A percentile compares a stretch with the other conserved stretches of the same genome.
These are phyloP conservation scores for Oncorhynchus nerka DNA, from an alignment of 2,113 vertebrate species.

Conservation along the genomic window DNA sequence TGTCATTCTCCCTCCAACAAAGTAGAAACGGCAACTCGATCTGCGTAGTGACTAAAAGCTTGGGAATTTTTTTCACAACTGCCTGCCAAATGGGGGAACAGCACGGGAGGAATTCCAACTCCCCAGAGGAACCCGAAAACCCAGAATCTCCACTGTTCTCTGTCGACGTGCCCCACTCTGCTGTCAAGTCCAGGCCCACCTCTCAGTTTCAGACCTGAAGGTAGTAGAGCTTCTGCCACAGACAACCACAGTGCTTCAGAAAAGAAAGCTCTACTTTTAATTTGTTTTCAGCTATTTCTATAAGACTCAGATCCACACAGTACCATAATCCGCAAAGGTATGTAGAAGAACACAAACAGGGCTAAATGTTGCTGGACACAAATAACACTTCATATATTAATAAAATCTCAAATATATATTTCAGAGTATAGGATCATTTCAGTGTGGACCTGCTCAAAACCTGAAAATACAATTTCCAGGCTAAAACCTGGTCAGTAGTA, in stretches of 20 bases:
- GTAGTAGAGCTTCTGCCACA: constrained; percentile 24
- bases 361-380: no score
- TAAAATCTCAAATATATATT: no score
- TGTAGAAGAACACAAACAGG: no score
- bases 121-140: constrained; percentile 63
- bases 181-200: constrained; percentile 41
- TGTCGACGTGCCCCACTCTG: constrained; percentile 50
- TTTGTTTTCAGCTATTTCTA: neutral
- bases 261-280: neutral
- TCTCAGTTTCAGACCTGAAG: constrained; percentile 17
- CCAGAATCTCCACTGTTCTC: constrained; percentile 23
- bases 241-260: constrained; percentile 41
- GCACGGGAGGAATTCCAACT: constrained; percentile 71
- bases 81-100: constrained; percentile 74
- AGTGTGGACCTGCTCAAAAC: neutral
- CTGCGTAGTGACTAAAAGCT: constrained; percentile 76
- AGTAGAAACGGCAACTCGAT: constrained; percentile 73
- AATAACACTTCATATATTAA: no score
- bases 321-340: no score
- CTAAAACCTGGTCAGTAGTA: neutral
- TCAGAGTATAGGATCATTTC: no score
- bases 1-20: constrained; percentile 62
- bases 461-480: neutral
- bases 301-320: no score
- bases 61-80: constrained; percentile 80